These are phyloP conservation scores for Discoglossus pictus DNA, from an alignment of 2,797 vertebrate species.

Conservation along the genomic window DNA sequence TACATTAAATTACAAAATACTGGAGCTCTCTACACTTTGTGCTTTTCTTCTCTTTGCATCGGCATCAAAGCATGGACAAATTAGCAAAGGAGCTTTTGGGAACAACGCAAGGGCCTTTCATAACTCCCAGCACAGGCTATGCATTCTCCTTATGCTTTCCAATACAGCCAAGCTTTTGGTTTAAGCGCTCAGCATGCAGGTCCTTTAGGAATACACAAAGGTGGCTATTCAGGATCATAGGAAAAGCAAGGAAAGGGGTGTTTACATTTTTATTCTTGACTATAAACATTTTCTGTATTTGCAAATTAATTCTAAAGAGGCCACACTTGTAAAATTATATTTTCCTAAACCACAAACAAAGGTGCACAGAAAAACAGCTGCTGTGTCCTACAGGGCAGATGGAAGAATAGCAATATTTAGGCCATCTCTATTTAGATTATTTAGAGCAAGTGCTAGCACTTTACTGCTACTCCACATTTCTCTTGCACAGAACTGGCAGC, in stretches of 20 bases:
- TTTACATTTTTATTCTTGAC: conserved; percentile 14
- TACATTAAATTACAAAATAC: conserved; percentile 3
- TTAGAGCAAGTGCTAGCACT: too few species aligned
- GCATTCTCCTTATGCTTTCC: conserved; percentile 13
- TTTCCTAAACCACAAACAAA: not conserved
- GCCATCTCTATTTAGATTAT: too few species aligned
- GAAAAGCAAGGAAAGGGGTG: conserved; percentile 26
- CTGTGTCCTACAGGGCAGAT: too few species aligned
- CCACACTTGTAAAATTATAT: not conserved
- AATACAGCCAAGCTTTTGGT: conserved; percentile 8
- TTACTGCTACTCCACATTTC: too few species aligned
- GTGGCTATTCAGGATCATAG: conserved; percentile 11
- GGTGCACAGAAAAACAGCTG: not conserved
- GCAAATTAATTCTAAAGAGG: not conserved
- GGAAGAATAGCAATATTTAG: too few species aligned
- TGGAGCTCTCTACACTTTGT: not conserved
- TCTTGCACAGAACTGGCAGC: too few species aligned
- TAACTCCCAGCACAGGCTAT: conserved; percentile 7
- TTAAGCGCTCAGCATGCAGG: conserved; percentile 19
- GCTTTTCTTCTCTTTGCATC: conserved; percentile 13
- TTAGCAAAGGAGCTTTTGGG: conserved; percentile 18
- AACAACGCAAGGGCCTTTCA: conserved; percentile 22
- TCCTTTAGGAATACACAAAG: conserved; percentile 32
- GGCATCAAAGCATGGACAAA: conserved; percentile 4
- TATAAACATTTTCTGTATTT: conserved; percentile 1